A percentile compares a stretch with the other conserved stretches of the same genome.
phyloP scores from a whole-genome alignment of 2,113 vertebrate genomes.

The Rhea americana region DNA sequence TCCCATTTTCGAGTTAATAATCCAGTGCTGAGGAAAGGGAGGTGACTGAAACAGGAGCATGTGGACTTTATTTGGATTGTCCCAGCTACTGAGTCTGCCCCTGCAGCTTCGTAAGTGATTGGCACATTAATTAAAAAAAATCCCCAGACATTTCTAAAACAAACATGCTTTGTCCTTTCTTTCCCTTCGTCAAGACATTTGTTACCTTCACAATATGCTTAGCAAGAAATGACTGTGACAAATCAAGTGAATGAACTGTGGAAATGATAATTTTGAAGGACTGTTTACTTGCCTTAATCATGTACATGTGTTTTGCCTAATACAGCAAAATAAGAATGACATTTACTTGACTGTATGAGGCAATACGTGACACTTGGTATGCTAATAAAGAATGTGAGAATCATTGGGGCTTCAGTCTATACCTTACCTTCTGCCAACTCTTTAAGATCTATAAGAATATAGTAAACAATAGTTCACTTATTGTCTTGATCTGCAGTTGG shows the following conservation, averaged over 20 bases:
- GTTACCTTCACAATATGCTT: background rate
- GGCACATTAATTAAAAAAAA: conserved; percentile 26
- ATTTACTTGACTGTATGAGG: conserved; percentile 39
- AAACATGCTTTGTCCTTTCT: conserved; percentile 5
- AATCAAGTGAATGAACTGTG: background rate
- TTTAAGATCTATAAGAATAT: conserved; percentile 15
- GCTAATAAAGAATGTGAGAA: conserved; percentile 23
- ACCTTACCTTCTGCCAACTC: conserved; percentile 35
- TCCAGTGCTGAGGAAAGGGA: conserved; percentile 15
- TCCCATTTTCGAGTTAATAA: conserved; percentile 12
- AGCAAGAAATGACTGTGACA: background rate
- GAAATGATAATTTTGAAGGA: background rate
- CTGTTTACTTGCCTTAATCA: background rate
- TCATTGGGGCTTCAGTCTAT: background rate
- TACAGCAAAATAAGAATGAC: background rate
- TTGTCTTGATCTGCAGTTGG: conserved; percentile 26
- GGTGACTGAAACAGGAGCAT: background rate
- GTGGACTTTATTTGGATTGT: conserved; percentile 47
- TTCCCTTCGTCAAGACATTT: background rate
- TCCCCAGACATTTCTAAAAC: conserved; percentile 24
- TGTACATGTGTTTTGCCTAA: background rate
- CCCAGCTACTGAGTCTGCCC: conserved; percentile 22
- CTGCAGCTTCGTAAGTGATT: conserved; percentile 2
- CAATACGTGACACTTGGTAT: background rate
- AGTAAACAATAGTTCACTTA: conserved; percentile 34